Evolutionary conservation across 2,888 invertebrate species (phyloP).

Genomic region (Furcula furcula): DNA sequence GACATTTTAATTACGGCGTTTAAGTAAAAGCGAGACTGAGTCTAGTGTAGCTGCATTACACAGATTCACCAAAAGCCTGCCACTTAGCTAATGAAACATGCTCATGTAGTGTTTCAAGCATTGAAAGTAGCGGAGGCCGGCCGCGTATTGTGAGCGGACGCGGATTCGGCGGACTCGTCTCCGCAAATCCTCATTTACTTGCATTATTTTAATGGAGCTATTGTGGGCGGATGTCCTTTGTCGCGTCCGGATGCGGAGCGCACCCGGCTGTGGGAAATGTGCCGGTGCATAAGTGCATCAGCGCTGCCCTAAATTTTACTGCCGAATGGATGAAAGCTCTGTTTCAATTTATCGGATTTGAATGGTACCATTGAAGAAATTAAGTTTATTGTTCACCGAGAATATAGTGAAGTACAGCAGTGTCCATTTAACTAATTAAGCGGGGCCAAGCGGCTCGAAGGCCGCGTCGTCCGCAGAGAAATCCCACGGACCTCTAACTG

Average conservation of each 20-base stretch:
- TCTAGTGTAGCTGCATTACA: conserved; percentile 77
- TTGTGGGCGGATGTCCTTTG: conserved; percentile 79
- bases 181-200: conserved; percentile 81
- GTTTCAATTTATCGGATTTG: conserved; percentile 56
- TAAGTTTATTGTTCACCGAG: conserved; percentile 52
- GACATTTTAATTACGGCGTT: conserved; percentile 79
- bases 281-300: conserved; percentile 72
- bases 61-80: conserved; percentile 81
- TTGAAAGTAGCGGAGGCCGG: conserved; percentile 47
- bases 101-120: conserved; percentile 77
- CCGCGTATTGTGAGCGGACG: conserved; percentile 60
- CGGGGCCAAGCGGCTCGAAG: conserved; percentile 57
- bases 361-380: conserved; percentile 40
- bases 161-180: conserved; percentile 73
- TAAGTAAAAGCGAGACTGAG: conserved; percentile 78
- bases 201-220: conserved; percentile 82
- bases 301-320: conserved; percentile 63
- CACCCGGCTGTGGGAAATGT: conserved; percentile 67
- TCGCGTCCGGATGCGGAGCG: conserved; percentile 63
- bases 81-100: conserved; percentile 83
- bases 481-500: conserved; percentile 68
- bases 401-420: conserved; percentile 50
- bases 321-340: conserved; percentile 53
- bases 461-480: conserved; percentile 60
- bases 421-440: conserved; percentile 77